Conservation (phyloP, 2,888 invertebrate species). For the Stramonita haemastoma region DNA sequence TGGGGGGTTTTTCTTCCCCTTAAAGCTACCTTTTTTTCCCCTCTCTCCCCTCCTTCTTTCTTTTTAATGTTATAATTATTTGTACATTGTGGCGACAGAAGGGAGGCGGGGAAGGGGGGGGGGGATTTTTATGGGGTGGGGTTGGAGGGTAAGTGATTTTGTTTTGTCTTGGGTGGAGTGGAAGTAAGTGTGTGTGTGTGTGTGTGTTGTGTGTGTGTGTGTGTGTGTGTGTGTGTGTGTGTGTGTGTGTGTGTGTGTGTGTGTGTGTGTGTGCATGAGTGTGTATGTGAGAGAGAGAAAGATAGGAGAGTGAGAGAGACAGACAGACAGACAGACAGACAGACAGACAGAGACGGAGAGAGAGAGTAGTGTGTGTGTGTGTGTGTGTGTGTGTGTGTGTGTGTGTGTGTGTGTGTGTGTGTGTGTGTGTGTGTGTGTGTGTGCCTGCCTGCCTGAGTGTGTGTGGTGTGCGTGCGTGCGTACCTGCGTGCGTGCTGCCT, state of each 20-base stretch:
- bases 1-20: no score
- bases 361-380: not conserved
- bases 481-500: not conserved
- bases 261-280: not conserved
- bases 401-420: not conserved
- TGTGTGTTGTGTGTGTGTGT: not conserved
- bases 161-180: no score
- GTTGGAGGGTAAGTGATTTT: no score
- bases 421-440: no score
- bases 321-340: no score
- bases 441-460: no score
- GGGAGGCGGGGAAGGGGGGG: no score
- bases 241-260: not conserved
- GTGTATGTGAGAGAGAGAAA: not conserved
- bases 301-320: no score
- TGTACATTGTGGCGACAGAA: not conserved
- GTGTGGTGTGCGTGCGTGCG: not conserved
- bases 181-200: not conserved
- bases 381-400: not conserved
- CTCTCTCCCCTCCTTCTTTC: not conserved
- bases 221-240: constrained; percentile 1
- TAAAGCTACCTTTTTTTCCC: not conserved
- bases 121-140: no score
- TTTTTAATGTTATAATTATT: not conserved
- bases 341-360: no score